Evolutionary conservation across 1,140 invertebrate species (phyloP), one percentile per base, ranked within the genome.

Genomic region (Anastrepha obliqua): DNA sequence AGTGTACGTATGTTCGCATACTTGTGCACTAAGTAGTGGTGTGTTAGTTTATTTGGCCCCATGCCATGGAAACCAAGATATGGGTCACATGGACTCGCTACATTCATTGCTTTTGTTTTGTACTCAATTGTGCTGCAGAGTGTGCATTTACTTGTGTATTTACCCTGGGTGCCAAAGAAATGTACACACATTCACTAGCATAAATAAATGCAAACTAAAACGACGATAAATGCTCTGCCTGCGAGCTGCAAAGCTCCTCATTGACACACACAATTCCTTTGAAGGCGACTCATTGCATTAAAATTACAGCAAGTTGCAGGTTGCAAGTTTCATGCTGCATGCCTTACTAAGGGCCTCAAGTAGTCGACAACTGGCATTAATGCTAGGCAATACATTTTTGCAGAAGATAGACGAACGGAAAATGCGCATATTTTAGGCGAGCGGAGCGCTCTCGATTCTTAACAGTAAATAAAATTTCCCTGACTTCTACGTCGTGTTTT

Each of bases 51-150:
- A 74, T 74, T 74, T 74, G 67, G 67, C 67, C 67, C 6, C 42
- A 47, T 74, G 67, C 67, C 67, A 74, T 74, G 67, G 67, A 17
- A 74, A 74, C 67, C 67, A 74, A 74, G 67, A 74, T 74, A 74
- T 74, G 67, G 67, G 67, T 74, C 67, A 47, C 67, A 74, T 74
- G 67, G 67, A 74, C 42, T 74, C 44, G 64, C 64, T 11, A 67
- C 64, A 67, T 42, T 67, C 64, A 67, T 42, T 13, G 9, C 17
- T 74, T 6, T 74, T 74, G 67, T 47, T 74, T 47, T 62, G 1
- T 17, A n/a, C 5, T 13, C 60, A 42, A 44, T 74, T n/a, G 11
- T n/a, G 44, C 15, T 17, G 29, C 5, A 74, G 3, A n/a, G 42
- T 15, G 42, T n/a, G 15, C 17, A 67, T 74, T 74, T 47, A 47